These are phyloP conservation scores for Gymnothorax javanicus DNA, from an alignment of 2,797 vertebrate genomes.

Conservation along the genomic window DNA sequence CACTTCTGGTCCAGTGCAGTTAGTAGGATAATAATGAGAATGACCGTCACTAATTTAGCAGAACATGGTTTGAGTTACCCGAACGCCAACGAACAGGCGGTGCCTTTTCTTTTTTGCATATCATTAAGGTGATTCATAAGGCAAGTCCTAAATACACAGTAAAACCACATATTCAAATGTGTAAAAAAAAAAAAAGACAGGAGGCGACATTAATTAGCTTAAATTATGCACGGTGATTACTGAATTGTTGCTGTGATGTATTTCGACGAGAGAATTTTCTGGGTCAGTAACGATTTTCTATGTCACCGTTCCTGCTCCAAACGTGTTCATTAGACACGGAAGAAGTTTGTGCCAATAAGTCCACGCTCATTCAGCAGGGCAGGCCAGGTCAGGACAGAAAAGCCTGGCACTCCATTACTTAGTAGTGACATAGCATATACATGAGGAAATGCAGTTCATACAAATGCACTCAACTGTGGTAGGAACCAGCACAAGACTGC, in stretches of 20 bases:
- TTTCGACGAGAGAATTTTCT: not conserved
- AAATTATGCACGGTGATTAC: not conserved
- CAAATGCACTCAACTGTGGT: not conserved
- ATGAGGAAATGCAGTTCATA: not conserved
- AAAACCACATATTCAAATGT: not conserved
- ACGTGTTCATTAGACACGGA: not conserved
- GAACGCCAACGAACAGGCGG: not conserved
- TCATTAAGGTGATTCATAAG: conserved; percentile 14
- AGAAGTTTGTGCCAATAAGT: not conserved
- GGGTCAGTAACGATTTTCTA: not conserved
- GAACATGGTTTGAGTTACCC: not conserved
- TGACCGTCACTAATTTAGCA: not conserved
- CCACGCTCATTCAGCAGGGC: not conserved
- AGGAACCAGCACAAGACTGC: not conserved
- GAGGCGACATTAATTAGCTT: not conserved
- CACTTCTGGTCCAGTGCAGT: not conserved
- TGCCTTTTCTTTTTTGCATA: not conserved
- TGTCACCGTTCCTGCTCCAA: not conserved
- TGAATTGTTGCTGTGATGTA: not conserved
- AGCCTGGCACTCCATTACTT: not conserved
- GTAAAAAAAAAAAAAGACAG: not conserved
- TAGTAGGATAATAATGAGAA: not conserved
- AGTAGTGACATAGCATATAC: not conserved
- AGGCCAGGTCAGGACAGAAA: not conserved
- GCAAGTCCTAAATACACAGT: not conserved